These are phyloP conservation scores for Sthenelais limicola DNA, from an alignment of 2,888 invertebrate genomes.

Conservation along the genomic window DNA sequence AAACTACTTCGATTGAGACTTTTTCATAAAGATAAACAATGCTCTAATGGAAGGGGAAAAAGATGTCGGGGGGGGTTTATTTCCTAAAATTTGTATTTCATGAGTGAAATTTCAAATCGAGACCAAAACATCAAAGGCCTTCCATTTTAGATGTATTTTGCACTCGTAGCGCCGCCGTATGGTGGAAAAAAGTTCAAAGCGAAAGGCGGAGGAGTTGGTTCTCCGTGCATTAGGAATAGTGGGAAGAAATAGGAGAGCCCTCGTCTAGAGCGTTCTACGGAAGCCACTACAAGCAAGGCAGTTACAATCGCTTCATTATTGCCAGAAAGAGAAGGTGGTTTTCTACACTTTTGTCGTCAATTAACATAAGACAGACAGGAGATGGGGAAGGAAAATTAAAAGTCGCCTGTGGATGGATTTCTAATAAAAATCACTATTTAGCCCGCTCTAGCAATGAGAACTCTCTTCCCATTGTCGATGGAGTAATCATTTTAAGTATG, in stretches of 20 bases:
- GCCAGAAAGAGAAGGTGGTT: neutral
- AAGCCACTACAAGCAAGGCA: neutral
- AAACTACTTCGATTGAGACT: constrained; percentile 29
- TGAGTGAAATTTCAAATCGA: constrained; percentile 30
- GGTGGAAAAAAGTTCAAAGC: constrained; percentile 28
- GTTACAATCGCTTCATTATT: constrained; percentile 20
- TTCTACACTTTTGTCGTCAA: constrained; percentile 13
- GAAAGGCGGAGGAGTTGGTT: constrained; percentile 9
- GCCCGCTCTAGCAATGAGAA: too few species aligned
- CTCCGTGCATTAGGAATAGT: constrained; percentile 10
- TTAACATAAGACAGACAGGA: constrained; percentile 36
- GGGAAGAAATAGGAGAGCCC: constrained; percentile 18
- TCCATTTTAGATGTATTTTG: constrained; percentile 36
- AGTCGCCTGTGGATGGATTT: neutral
- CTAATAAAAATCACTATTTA: too few species aligned
- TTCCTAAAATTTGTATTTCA: constrained; percentile 34
- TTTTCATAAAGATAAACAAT: constrained; percentile 24
- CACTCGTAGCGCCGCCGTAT: neutral
- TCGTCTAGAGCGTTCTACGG: constrained; percentile 1
- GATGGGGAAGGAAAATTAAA: constrained; percentile 18
- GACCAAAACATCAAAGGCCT: constrained; percentile 34
- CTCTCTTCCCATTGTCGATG: too few species aligned
- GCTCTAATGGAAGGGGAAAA: constrained; percentile 37
- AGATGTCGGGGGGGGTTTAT: too few species aligned
- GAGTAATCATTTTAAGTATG: too few species aligned